Evolutionary conservation across 2,113 vertebrate genomes (phyloP).

Genomic region (Perccottus glenii): DNA sequence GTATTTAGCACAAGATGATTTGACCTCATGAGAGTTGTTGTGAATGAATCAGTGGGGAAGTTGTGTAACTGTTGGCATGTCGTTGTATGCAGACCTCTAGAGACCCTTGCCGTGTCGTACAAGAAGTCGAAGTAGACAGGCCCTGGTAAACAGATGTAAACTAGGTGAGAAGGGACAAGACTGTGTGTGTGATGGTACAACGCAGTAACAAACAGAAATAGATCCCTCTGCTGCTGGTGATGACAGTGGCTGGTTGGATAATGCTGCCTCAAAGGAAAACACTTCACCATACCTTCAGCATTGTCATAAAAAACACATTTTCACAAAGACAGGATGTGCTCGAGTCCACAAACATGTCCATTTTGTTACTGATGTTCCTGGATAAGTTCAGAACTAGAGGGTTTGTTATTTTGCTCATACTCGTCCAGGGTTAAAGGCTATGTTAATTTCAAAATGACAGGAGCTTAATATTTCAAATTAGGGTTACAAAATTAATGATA

Average conservation of each 20-base stretch:
- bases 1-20: slow-evolving; percentile 1
- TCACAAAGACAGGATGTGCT: too few relatives aligned
- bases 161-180: slow-evolving; percentile 27
- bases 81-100: slow-evolving; percentile 29
- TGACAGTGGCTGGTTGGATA: slow-evolving; percentile 3
- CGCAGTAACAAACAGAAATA: slow-evolving; percentile 32
- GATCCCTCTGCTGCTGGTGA: slow-evolving; percentile 15
- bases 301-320: not conserved
- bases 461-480: too few relatives aligned
- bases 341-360: too few relatives aligned
- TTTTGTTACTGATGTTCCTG: too few relatives aligned
- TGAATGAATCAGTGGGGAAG: slow-evolving; percentile 10
- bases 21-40: slow-evolving; percentile 23
- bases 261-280: slow-evolving; percentile 7
- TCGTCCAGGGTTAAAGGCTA: too few relatives aligned
- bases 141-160: slow-evolving; percentile 68
- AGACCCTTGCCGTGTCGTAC: slow-evolving; percentile 33
- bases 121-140: slow-evolving; percentile 48
- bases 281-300: not conserved
- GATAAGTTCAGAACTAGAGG: too few relatives aligned
- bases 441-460: too few relatives aligned
- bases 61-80: slow-evolving; percentile 9
- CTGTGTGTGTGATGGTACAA: slow-evolving; percentile 29
- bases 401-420: too few relatives aligned
- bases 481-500: too few relatives aligned